Evolutionary conservation across 2,888 invertebrate species (phyloP).

Genomic region (Protula sp.): DNA sequence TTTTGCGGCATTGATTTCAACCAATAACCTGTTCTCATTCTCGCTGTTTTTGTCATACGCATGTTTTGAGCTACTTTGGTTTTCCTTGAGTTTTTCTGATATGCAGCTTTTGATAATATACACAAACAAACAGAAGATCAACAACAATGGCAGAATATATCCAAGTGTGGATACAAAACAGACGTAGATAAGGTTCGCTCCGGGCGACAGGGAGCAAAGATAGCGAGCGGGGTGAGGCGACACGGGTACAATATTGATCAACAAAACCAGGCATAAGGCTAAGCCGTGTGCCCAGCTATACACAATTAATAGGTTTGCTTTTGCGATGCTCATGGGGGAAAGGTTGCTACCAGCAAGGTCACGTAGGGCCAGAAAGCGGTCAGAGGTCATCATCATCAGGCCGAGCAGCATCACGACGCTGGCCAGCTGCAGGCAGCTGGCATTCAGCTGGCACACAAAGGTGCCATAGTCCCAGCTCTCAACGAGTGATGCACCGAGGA

Average conservation of each 20-base stretch:
- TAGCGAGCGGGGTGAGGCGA: slow-evolving; percentile 29
- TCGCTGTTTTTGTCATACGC: neutral
- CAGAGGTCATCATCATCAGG: slow-evolving; percentile 30
- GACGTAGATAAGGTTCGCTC: slow-evolving; percentile 31
- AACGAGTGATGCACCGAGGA: slow-evolving; percentile 32
- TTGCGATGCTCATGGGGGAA: slow-evolving; percentile 24
- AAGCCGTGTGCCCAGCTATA: slow-evolving; percentile 39
- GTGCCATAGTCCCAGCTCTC: slow-evolving; percentile 33
- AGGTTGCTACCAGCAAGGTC: too few relatives aligned
- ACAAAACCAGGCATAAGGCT: slow-evolving; percentile 36
- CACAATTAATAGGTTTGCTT: slow-evolving; percentile 27
- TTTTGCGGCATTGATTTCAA: slow-evolving; percentile 29
- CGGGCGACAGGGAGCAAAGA: slow-evolving; percentile 32
- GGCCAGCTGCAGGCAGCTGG: slow-evolving; percentile 33
- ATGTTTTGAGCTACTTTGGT: neutral
- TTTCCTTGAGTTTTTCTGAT: neutral
- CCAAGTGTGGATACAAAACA: slow-evolving; percentile 28
- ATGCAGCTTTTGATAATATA: slow-evolving; percentile 23
- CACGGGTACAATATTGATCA: slow-evolving; percentile 27
- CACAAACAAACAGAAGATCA: slow-evolving; percentile 30
- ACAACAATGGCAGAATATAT: slow-evolving; percentile 31
- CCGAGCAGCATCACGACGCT: slow-evolving; percentile 30
- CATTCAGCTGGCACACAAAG: slow-evolving; percentile 32
- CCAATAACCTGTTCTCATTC: slow-evolving; percentile 24
- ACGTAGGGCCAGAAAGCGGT: slow-evolving; percentile 36